These are phyloP conservation scores for Trisateles emortualis DNA, from an alignment of 2,888 invertebrate species.

Conservation along the genomic window DNA sequence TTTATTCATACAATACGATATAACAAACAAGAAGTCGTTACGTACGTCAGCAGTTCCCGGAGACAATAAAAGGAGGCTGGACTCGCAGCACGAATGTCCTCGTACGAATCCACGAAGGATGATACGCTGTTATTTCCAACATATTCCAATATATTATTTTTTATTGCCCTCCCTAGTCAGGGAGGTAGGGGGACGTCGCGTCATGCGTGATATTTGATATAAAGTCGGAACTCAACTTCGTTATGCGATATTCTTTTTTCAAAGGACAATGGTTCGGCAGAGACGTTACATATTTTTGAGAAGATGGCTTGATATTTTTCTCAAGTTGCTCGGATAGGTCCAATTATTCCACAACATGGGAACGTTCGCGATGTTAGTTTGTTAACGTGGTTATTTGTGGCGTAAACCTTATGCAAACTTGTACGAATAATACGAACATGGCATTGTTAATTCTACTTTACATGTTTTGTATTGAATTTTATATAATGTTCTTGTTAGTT, in stretches of 20 bases:
- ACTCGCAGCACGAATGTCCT: slow-evolving; percentile 81
- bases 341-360: slow-evolving; percentile 80
- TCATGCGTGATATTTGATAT: slow-evolving; percentile 87
- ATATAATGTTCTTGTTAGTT: slow-evolving; percentile 4
- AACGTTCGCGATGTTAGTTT: slow-evolving; percentile 74
- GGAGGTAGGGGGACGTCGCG: slow-evolving; percentile 70
- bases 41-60: slow-evolving; percentile 75
- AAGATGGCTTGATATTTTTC: slow-evolving; percentile 79
- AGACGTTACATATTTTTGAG: slow-evolving; percentile 81
- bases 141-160: slow-evolving; percentile 88
- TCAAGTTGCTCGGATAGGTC: slow-evolving; percentile 72
- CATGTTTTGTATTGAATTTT: slow-evolving; percentile 13
- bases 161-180: slow-evolving; percentile 80
- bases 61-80: slow-evolving; percentile 82
- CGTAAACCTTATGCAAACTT: slow-evolving; percentile 32
- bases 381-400: slow-evolving; percentile 64
- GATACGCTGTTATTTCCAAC: slow-evolving; percentile 87
- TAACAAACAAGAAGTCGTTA: slow-evolving; percentile 72
- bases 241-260: slow-evolving; percentile 86
- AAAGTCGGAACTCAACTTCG: slow-evolving; percentile 86
- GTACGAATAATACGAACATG: slow-evolving; percentile 43
- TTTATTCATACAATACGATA: slow-evolving; percentile 71
- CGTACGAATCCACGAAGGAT: slow-evolving; percentile 76
- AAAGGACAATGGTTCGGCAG: slow-evolving; percentile 82
- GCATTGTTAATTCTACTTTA: slow-evolving; percentile 35